Base-by-base conservation (phyloP, 2,888 invertebrate genomes). In the Torymus auratus region DNA sequence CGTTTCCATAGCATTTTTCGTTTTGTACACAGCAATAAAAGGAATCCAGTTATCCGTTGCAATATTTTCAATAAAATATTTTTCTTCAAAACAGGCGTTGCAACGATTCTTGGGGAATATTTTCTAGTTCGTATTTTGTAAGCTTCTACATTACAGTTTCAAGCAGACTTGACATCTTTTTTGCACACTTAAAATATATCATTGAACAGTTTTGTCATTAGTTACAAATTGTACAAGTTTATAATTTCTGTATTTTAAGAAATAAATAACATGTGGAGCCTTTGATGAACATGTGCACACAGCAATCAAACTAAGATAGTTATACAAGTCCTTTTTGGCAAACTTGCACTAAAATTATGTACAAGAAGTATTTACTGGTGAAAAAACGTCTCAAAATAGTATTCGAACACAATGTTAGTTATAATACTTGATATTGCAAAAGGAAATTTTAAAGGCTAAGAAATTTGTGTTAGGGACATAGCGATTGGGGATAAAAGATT, bases 261-360 rank as follows among this genome's bases (percentile, higher is more conserved):
- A 75, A 64, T 55, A 65, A 71, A 71, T 72, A 28, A 28, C 3
- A 75, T 78, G 80, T 67, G 75, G 81, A 81, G 75, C 72, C 78
- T 81, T 83, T 81, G 78, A 28, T 69, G 75, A 82, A 81, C 75
- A 74, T 68, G 64, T 77, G 61, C 65, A 78, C 72, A 67, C 69
- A 71, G 64, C 78, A 72, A 78, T 83, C 78, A 78, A 83, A 75
- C 71, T 61, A 75, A 50, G 53, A 55, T 61, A 76, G 20, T 7
- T 53, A 62, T 69, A 78, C 78, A 83, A 80, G 80, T 82, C 5
- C 14, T 55, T 72, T 68, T 62, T 60, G 58, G 70, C 56, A 82
- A 68, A 78, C 75, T 78, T 81, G 78, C 64, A 77, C 76, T 69
- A 64, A 83, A 83, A 69, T 78, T 83, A 83, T 83, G 74, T 83